Evolutionary conservation across 1,140 invertebrate species (phyloP), one percentile per base, ranked within the genome.

Genomic region (Drosophila pectinifera): DNA sequence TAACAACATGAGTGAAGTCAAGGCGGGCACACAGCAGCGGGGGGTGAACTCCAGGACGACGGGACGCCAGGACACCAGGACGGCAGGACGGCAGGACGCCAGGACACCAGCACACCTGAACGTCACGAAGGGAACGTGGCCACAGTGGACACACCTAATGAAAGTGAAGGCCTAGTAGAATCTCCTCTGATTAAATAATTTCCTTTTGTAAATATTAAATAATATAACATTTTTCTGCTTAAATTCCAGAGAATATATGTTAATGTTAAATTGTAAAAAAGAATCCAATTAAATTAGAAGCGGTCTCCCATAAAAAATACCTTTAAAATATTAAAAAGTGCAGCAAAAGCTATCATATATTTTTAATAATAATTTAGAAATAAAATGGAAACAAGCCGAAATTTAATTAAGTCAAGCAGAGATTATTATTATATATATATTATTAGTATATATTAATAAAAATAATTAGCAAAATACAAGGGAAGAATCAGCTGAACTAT

Each of bases 1-100:
- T 88, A 86, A 86, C 82, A 86, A 82, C 68, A 74, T 75, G 83
- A 72, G 51, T 51, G 49, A 77, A 56, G 56, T 43, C 49, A 59
- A 48, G 39, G 51, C 38, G 58, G 22, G 73, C 43, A 36, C 42
- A 56, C 61, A 45, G 24, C 57, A 31, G 8, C 3, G 34, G 63
- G 56, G 5, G 28, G 6, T 36, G 49, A 31, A 1, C 20, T 41
- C 14, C 62, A 68, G 42, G 61, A 54, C 18, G 49, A 41, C 42
- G 64, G 26, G 56, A 64, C 76, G 80, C 49, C 53, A 64, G 42
- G 61, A 54, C 18, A 48, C 45, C 42, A 68, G 26, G 56, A 64
- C 76, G 80, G 42, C 53, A 64, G 43, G 69, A 34, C 39, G 16
- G 41, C 53, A 64, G 45, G 70, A 34, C 41, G 10, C 26, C 55